Base-by-base conservation (phyloP, 1,140 invertebrate genomes). In the Cydia splendana region DNA sequence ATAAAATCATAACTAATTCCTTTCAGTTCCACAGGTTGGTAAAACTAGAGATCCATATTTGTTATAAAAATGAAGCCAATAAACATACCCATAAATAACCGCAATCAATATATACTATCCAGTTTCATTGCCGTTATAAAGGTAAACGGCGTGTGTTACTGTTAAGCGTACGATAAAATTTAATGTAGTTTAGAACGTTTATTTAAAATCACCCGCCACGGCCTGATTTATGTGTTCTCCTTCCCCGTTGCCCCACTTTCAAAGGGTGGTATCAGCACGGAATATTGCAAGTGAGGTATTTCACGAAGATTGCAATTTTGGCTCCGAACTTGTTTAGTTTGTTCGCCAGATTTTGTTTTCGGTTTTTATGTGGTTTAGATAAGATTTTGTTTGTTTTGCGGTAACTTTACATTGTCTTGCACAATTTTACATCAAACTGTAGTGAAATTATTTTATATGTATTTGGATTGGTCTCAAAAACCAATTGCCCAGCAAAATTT, bases 281-380 rank as follows among this genome's bases (percentile, higher is more conserved):
- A 62, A 62, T 62, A 62, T 62, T 62, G 57, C 57, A 62, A 62
- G 18, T 24, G 57, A 62, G 57, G 57, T 62, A 62, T 62, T 62
- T 62, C 57, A 62, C 57, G 57, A 62, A 62, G 57, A 62, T 62
- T 62, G 57, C 57, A 62, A 62, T 62, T 62, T 62, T 62, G 57
- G 57, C 57, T 62, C 57, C 57, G 5, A 24, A 24, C 18, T 10
- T 62, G 20, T 20, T 62, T 24, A 62, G 57, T 24, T 62, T 20
- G 20, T 12, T 62, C 20, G 9, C 7, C 57, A 62, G 57, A 24
- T 62, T 62, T 24, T 24, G 57, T 62, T 62, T 62, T 62, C 20
- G 5, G n/a, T 9, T 20, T 62, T 62, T 53, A 53, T 62, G 57
- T 12, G 57, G 57, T 24, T n/a, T 2, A 62, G 57, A 12, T 62